Evolutionary conservation across 2,113 vertebrate species (phyloP).

Genomic region (Nymphicus hollandicus): DNA sequence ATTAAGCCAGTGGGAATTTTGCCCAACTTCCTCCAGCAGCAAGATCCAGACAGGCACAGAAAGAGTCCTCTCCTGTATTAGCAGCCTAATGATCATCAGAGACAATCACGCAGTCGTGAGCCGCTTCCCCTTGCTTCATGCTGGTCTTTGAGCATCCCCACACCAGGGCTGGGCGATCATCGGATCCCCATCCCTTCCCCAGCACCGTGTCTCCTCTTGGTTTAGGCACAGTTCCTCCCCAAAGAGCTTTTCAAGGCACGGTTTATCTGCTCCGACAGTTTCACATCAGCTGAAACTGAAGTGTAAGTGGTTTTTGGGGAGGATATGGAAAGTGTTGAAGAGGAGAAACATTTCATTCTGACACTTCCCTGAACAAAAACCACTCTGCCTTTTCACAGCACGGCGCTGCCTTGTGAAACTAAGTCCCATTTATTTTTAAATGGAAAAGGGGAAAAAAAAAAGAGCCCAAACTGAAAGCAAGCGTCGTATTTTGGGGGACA

Average conservation of each 20-base stretch:
- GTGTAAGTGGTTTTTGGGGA: constrained; percentile 35
- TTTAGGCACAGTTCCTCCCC: background rate
- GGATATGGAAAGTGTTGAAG: constrained; percentile 23
- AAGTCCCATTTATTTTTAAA: constrained; percentile 48
- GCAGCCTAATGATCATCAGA: background rate
- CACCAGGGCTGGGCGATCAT: background rate
- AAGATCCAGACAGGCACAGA: background rate
- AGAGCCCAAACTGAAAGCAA: constrained; percentile 11
- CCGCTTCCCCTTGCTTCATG: background rate
- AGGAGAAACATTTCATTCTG: constrained; percentile 53
- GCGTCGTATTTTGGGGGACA: background rate
- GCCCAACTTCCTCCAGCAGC: constrained; percentile 1
- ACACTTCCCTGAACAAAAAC: constrained; percentile 36
- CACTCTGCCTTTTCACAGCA: constrained; percentile 14
- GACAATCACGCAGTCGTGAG: accelerated
- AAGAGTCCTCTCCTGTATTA: background rate
- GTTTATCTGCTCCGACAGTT: constrained; percentile 42
- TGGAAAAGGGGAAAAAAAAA: background rate
- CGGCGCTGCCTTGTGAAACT: background rate
- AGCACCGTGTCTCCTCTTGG: background rate
- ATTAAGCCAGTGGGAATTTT: constrained; percentile 25
- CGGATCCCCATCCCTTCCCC: background rate
- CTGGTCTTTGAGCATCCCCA: background rate
- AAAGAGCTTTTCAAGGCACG: background rate
- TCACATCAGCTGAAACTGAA: constrained; percentile 50